Conservation (phyloP, 2,797 vertebrate species). For the Trichosurus vulpecula region DNA sequence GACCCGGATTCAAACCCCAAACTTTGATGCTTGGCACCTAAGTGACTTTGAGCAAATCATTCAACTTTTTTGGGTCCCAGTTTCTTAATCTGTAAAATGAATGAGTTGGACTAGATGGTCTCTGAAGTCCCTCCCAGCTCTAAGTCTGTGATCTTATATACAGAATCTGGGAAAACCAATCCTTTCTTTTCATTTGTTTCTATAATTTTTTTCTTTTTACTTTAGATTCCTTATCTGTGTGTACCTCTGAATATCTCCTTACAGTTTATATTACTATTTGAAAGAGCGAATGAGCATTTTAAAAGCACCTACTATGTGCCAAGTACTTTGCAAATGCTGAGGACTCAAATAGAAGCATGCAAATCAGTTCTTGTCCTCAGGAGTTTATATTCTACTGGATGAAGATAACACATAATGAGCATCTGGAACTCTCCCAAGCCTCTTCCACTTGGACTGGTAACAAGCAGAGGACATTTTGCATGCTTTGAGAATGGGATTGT, state of each 20-base stretch:
- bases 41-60: neutral
- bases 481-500: neutral
- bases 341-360: neutral
- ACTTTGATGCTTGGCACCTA: neutral
- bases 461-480: neutral
- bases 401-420: neutral
- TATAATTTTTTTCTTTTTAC: neutral
- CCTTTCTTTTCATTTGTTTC: neutral
- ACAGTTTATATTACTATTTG: neutral
- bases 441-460: neutral
- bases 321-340: neutral
- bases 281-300: neutral
- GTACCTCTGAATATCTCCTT: neutral
- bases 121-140: neutral
- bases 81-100: neutral
- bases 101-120: neutral
- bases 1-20: neutral
- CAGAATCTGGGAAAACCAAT: neutral
- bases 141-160: neutral
- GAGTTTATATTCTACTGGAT: neutral
- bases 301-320: neutral
- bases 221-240: neutral
- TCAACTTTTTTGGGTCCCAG: neutral
- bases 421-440: neutral
- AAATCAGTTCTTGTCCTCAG: neutral